These are phyloP conservation scores for Drosophila ananassae DNA, from an alignment of 1,140 invertebrate species.

Conservation along the genomic window DNA sequence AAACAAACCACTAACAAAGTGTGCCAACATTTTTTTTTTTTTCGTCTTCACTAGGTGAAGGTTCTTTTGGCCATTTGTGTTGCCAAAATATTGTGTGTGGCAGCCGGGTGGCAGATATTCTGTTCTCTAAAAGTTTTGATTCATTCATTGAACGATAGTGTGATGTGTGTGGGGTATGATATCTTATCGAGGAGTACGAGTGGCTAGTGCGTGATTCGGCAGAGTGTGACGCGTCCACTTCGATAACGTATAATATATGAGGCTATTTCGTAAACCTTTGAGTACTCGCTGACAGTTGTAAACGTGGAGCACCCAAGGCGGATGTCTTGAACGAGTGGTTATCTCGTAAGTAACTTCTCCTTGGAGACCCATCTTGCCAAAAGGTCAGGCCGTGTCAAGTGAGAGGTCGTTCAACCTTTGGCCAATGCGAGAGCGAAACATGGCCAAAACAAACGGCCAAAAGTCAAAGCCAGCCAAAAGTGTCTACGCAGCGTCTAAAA, in stretches of 20 bases:
- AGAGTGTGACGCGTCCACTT: conserved; percentile 23
- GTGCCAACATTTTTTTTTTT: conserved; percentile 17
- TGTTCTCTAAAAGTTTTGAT: conserved; percentile 6
- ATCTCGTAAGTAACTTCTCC: not conserved
- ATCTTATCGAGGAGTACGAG: conserved; percentile 53
- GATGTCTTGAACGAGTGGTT: conserved; percentile 20
- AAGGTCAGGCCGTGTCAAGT: conserved; percentile 46
- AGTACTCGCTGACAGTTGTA: conserved; percentile 20
- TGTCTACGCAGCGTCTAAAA: conserved; percentile 56
- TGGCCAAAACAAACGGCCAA: conserved; percentile 55
- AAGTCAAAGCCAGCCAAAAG: conserved; percentile 39
- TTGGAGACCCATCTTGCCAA: not conserved
- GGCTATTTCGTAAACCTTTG: conserved; percentile 2
- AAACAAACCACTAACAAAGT: conserved; percentile 65
- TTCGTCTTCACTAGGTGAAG: conserved; percentile 65
- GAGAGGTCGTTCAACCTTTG: conserved; percentile 67
- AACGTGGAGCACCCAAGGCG: not conserved
- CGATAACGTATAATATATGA: conserved; percentile 23
- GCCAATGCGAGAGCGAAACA: conserved; percentile 36
- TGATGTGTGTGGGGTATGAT: conserved; percentile 12
- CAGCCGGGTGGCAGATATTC: conserved; percentile 5
- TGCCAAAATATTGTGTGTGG: conserved; percentile 46
- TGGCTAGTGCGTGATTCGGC: conserved; percentile 41
- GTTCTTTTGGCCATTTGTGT: conserved; percentile 49
- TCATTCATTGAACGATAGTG: conserved; percentile 43